phyloP scores from a whole-genome alignment of 2,888 invertebrate species.

The Notocelia uddmanniana region DNA sequence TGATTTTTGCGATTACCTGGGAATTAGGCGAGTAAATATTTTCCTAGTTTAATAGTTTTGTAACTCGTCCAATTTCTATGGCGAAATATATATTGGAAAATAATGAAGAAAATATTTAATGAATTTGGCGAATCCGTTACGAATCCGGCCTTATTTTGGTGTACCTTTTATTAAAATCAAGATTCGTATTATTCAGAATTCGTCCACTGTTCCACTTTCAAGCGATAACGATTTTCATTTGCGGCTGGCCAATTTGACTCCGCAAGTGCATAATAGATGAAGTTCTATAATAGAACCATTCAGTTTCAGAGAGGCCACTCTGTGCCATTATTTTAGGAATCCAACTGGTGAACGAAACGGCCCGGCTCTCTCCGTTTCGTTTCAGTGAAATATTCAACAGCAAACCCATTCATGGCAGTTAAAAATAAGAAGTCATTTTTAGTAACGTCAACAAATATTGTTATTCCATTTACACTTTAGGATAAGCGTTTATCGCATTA shows the following conservation, averaged over 20 bases:
- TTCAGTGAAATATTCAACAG: conserved; percentile 43
- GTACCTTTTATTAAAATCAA: conserved; percentile 1
- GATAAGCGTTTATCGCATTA: conserved; percentile 51
- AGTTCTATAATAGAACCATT: conserved; percentile 77
- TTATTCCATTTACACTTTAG: conserved; percentile 52
- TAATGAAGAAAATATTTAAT: no score
- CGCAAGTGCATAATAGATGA: conserved; percentile 79
- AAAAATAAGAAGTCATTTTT: conserved; percentile 47
- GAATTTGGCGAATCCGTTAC: no score
- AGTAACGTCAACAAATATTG: conserved; percentile 51
- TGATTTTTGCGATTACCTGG: no score
- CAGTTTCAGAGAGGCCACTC: conserved; percentile 71
- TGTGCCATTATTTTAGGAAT: conserved; percentile 72
- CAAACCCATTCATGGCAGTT: conserved; percentile 42
- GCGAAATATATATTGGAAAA: no score
- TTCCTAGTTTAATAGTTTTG: no score
- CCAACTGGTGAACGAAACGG: conserved; percentile 62
- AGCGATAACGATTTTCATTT: conserved; percentile 78
- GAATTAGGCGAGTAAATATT: no score
- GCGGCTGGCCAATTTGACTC: conserved; percentile 68
- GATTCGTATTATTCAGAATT: conserved; percentile 50
- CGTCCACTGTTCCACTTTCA: conserved; percentile 61
- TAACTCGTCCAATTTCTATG: no score
- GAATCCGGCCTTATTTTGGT: no score
- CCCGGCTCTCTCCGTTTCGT: conserved; percentile 47